These are phyloP conservation scores for Chaunax sp. DNA, from an alignment of 2,797 vertebrate genomes.

Conservation along the genomic window DNA sequence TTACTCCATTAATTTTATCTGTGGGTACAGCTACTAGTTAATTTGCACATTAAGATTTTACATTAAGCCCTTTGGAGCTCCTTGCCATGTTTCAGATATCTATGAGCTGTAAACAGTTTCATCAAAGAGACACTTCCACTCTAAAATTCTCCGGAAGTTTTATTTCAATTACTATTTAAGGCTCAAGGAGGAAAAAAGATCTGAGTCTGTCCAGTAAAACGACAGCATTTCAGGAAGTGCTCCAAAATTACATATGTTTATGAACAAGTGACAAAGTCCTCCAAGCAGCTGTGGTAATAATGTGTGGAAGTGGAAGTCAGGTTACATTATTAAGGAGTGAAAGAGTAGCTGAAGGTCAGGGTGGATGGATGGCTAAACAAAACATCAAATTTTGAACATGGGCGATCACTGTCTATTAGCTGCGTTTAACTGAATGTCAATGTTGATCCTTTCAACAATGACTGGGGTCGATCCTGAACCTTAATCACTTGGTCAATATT, in stretches of 20 bases:
- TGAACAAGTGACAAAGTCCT: background rate
- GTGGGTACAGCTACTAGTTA: background rate
- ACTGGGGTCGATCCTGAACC: background rate
- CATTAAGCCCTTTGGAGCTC: background rate
- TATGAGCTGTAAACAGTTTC: background rate
- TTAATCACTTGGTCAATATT: background rate
- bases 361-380: background rate
- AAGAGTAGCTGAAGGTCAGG: background rate
- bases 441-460: too few relatives aligned
- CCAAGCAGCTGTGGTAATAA: background rate
- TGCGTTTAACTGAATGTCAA: too few relatives aligned
- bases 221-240: background rate
- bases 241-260: background rate
- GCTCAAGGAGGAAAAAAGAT: background rate
- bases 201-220: background rate
- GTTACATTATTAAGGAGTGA: background rate
- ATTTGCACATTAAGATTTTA: background rate
- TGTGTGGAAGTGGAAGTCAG: background rate
- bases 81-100: background rate
- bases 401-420: too few relatives aligned
- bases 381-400: background rate
- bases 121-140: background rate
- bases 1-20: background rate
- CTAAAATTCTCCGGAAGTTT: background rate
- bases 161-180: background rate